phyloP scores from a whole-genome alignment of 2,888 invertebrate species.

The Plebejus anna region DNA sequence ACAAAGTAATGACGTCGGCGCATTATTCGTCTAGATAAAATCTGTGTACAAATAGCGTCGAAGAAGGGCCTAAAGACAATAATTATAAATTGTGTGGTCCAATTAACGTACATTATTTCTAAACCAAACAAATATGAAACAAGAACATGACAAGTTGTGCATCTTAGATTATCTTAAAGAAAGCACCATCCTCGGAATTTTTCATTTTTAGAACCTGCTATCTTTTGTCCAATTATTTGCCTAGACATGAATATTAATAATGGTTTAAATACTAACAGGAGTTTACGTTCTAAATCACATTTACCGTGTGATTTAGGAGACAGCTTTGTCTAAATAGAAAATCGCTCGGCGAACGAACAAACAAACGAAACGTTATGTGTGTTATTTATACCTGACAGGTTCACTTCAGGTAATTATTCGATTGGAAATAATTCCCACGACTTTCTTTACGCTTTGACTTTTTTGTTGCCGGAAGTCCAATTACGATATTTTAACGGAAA shows the following conservation, averaged over 20 bases:
- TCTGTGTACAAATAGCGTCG: not conserved
- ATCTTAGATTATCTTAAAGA: not conserved
- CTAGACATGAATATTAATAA: too few species aligned
- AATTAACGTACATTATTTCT: not conserved
- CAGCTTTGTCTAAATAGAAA: not conserved
- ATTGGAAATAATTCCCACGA: conserved; percentile 19
- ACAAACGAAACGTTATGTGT: not conserved
- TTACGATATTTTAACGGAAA: conserved; percentile 5
- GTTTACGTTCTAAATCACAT: not conserved
- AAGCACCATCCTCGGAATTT: too few species aligned
- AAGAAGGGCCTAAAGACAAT: not conserved
- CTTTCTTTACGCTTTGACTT: conserved; percentile 5
- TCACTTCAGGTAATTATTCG: not conserved
- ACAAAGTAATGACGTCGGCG: conserved; percentile 12
- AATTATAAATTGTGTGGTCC: not conserved
- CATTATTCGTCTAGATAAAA: not conserved
- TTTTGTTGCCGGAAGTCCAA: conserved; percentile 16
- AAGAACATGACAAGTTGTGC: not conserved
- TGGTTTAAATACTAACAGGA: too few species aligned
- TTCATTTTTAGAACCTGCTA: too few species aligned
- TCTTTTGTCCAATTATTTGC: too few species aligned
- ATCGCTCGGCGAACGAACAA: not conserved
- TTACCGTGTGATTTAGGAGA: conserved; percentile 1
- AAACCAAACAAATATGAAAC: not conserved
- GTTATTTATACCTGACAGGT: conserved; percentile 4